Evolutionary conservation across 2,888 invertebrate species (phyloP).

Genomic region (Portevinia maculata): DNA sequence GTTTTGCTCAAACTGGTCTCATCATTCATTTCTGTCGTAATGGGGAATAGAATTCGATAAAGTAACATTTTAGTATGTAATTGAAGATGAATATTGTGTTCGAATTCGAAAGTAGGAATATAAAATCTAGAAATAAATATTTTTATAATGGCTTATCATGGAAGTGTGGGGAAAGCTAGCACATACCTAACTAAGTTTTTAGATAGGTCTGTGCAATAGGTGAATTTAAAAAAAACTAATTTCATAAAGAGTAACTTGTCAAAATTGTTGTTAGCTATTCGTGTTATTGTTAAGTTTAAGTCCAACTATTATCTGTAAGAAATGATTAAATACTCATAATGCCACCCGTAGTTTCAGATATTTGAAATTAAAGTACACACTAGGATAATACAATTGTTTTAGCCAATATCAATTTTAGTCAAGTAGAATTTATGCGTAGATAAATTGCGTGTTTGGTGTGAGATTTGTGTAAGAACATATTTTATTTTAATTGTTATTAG

Average conservation of each 20-base stretch:
- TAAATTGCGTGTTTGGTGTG: background rate
- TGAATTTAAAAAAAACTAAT: conserved; percentile 1
- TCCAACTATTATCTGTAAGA: conserved; percentile 25
- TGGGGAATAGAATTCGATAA: background rate
- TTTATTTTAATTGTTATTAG: background rate
- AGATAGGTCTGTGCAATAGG: conserved; percentile 10
- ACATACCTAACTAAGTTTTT: conserved; percentile 14
- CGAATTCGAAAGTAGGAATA: conserved; percentile 17
- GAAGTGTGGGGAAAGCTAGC: conserved; percentile 5
- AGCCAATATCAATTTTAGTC: conserved; percentile 2
- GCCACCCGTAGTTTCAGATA: conserved; percentile 19
- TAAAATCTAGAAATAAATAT: no score
- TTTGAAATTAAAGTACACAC: conserved; percentile 10
- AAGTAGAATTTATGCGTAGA: background rate
- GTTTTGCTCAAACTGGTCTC: background rate
- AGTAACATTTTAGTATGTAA: background rate
- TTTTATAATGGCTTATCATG: conserved; percentile 60
- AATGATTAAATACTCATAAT: conserved; percentile 43
- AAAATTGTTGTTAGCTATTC: conserved; percentile 16
- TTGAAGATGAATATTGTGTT: conserved; percentile 3
- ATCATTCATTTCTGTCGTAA: background rate
- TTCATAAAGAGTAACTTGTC: conserved; percentile 13
- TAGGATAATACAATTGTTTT: conserved; percentile 28
- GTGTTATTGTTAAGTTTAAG: conserved; percentile 24
- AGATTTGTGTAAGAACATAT: background rate